Base-by-base conservation (phyloP, 2,888 invertebrate species). In the Pseudanteris insignis region DNA sequence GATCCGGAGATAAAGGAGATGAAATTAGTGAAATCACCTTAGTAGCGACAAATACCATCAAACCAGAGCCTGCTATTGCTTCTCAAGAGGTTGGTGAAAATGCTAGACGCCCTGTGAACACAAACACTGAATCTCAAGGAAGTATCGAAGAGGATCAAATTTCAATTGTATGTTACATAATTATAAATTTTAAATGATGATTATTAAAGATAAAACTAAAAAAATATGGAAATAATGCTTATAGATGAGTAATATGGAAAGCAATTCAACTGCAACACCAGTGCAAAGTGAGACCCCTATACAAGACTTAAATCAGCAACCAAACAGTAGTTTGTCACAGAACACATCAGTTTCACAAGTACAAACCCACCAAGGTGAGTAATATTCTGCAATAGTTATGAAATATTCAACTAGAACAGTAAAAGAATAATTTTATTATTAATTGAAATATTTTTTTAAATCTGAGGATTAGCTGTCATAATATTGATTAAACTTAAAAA, bases 161-260 rank as follows among this genome's bases (percentile, higher is more conserved):
- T 72, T 77, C 77, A 18, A 77, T 77, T 62, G 77, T 77, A 67
- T 68, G 74, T 33, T 34, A 10, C n/a, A n/a, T n/a, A n/a, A n/a
- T n/a, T n/a, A n/a, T n/a, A 34, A 18, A 9, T n/a, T n/a, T n/a
- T n/a, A n/a, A n/a, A n/a, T n/a, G n/a, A n/a, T n/a, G n/a, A n/a
- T n/a, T n/a, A n/a, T n/a, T n/a, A n/a, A n/a, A n/a, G n/a, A n/a
- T n/a, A n/a, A n/a, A n/a, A n/a, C n/a, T n/a, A n/a, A n/a, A n/a
- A n/a, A n/a, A n/a, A n/a, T n/a, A n/a, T n/a, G n/a, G n/a, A 11
- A 34, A 34, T 34, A 15, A 9, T 30, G 40, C 32, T 14, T 55
- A 6, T 25, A 77, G 77, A 77, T 77, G 75, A 77, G 77, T 54
- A 77, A 77, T 50, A 77, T 77, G 76, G 77, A 77, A 50, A 77